phyloP scores from a whole-genome alignment of 2,797 vertebrate genomes.

The Darevskia nairensis region DNA sequence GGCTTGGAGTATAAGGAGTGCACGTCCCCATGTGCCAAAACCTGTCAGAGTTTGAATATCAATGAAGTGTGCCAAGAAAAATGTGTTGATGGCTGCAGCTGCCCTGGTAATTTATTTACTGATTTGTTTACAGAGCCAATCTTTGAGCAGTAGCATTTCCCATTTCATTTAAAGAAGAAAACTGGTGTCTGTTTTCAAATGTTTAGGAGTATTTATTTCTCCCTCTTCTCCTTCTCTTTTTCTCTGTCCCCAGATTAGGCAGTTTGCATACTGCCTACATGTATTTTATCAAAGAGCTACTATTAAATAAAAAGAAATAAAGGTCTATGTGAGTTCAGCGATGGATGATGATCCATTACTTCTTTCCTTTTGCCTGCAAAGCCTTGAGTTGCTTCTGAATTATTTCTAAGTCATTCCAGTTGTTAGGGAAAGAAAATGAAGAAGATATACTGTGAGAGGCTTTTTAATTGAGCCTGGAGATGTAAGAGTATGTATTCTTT shows the following conservation, averaged over 20 bases:
- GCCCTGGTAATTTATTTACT: constrained; percentile 85
- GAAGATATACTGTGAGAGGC: not conserved
- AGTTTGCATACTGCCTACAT: constrained; percentile 54
- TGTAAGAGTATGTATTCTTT: fast-evolving
- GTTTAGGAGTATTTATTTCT: constrained; percentile 56
- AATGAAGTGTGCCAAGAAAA: constrained; percentile 89
- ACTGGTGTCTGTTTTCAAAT: constrained; percentile 57
- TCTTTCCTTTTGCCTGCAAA: constrained; percentile 10
- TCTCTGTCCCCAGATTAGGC: constrained; percentile 40
- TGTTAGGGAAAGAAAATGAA: not conserved
- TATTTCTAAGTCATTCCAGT: constrained; percentile 15
- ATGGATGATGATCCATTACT: not conserved
- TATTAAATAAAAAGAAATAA: constrained; percentile 48
- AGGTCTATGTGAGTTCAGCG: constrained; percentile 42
- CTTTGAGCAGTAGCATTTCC: constrained; percentile 57
- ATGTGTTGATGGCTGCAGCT: constrained; percentile 93
- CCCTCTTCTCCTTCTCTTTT: constrained; percentile 23
- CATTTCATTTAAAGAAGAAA: constrained; percentile 67
- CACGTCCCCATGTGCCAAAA: constrained; percentile 88
- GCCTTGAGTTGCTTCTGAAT: constrained; percentile 22
- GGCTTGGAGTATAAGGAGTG: constrained; percentile 95
- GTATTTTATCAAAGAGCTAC: constrained; percentile 37
- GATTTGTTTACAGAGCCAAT: constrained; percentile 52
- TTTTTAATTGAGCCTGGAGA: constrained; percentile 8
- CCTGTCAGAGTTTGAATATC: constrained; percentile 92